Conservation (phyloP, 1,140 invertebrate genomes). For the Mactra quadrangularis region DNA sequence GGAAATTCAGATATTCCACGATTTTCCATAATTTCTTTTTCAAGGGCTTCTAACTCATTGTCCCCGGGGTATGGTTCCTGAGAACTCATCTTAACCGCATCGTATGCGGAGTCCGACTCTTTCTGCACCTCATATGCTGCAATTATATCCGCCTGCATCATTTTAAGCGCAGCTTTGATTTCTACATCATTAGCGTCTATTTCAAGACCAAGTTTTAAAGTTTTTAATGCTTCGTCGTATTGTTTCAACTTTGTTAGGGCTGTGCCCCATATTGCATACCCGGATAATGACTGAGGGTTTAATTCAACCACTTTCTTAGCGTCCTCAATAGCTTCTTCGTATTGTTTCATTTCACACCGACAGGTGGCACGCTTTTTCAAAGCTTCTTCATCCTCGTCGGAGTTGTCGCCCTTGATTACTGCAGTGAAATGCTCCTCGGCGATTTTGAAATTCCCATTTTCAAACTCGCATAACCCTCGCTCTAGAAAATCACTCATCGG, state of each 20-base stretch:
- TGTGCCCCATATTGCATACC: slow-evolving; percentile 60
- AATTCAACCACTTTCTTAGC: slow-evolving; percentile 42
- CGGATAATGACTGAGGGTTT: slow-evolving; percentile 33
- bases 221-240: slow-evolving; percentile 65
- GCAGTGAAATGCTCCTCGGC: slow-evolving; percentile 24
- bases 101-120: slow-evolving; percentile 45
- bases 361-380: slow-evolving; percentile 58
- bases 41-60: slow-evolving; percentile 64
- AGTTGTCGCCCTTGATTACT: slow-evolving; percentile 33
- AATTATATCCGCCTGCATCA: slow-evolving; percentile 61
- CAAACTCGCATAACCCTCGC: slow-evolving; percentile 46
- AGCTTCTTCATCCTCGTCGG: slow-evolving; percentile 21
- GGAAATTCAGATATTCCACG: slow-evolving; percentile 66
- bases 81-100: slow-evolving; percentile 68
- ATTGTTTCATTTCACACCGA: slow-evolving; percentile 41
- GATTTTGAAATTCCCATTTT: slow-evolving; percentile 43
- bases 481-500: slow-evolving; percentile 37
- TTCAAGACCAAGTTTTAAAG: slow-evolving; percentile 63
- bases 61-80: slow-evolving; percentile 71
- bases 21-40: slow-evolving; percentile 66
- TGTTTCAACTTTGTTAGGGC: slow-evolving; percentile 48
- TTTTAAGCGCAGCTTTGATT: slow-evolving; percentile 56
- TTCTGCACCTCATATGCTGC: slow-evolving; percentile 25
- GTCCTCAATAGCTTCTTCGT: slow-evolving; percentile 59
- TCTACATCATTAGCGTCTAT: slow-evolving; percentile 62